Conservation (phyloP, 1,140 invertebrate species). For the Drosophila virilis region DNA sequence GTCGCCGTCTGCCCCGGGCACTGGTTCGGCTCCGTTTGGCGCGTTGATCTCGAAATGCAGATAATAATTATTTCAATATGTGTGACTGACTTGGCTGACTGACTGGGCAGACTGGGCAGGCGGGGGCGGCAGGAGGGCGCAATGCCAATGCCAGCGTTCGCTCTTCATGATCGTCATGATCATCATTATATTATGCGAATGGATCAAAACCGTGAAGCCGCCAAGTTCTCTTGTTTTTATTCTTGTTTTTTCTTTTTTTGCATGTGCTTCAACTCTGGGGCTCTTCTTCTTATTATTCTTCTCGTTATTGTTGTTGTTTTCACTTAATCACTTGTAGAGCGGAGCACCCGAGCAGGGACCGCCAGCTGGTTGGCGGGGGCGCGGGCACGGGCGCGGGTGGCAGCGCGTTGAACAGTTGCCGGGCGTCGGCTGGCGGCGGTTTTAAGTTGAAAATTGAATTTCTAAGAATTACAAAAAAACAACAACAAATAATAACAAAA, state of each 20-base stretch:
- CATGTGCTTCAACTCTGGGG: slow-evolving; percentile 48
- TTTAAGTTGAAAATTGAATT: slow-evolving; percentile 82
- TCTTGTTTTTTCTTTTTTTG: slow-evolving; percentile 42
- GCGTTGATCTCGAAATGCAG: slow-evolving; percentile 81
- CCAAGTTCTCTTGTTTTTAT: slow-evolving; percentile 38
- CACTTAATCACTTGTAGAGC: slow-evolving; percentile 77
- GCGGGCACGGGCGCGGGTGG: not conserved
- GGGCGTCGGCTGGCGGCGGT: slow-evolving; percentile 48
- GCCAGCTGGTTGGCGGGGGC: slow-evolving; percentile 8
- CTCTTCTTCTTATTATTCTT: slow-evolving; percentile 4
- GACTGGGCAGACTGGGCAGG: slow-evolving; percentile 20
- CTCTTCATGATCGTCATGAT: slow-evolving; percentile 71
- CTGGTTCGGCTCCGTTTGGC: slow-evolving; percentile 57
- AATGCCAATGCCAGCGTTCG: slow-evolving; percentile 72
- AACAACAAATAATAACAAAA: slow-evolving; percentile 20
- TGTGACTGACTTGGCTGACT: slow-evolving; percentile 77
- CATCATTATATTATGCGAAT: slow-evolving; percentile 79
- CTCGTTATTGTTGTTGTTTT: slow-evolving; percentile 56
- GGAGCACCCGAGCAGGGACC: slow-evolving; percentile 6
- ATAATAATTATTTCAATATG: slow-evolving; percentile 84
- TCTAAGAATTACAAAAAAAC: slow-evolving; percentile 73
- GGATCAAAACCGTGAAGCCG: slow-evolving; percentile 77
- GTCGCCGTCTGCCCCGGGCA: slow-evolving; percentile 9
- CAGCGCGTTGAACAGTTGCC: slow-evolving; percentile 16
- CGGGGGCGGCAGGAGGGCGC: slow-evolving; percentile 20